Evolutionary conservation across 2,888 invertebrate genomes (phyloP).

Genomic region (Helobdella robusta): DNA sequence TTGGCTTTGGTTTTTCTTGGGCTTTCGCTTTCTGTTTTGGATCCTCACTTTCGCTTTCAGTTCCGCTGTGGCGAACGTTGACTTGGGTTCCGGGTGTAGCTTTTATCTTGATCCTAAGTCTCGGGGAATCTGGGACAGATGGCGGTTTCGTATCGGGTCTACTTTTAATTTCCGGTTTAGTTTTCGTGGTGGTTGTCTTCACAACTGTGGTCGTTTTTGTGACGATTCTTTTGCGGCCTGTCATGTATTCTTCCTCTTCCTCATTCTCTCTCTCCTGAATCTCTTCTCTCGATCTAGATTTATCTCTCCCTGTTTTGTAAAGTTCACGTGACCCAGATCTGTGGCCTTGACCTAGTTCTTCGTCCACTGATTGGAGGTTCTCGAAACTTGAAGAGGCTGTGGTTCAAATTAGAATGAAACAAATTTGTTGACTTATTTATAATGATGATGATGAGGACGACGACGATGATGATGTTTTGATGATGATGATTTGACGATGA

Average conservation of each 20-base stretch:
- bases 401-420: no score
- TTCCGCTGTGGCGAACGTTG: constrained; percentile 17
- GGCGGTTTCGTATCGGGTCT: constrained; percentile 4
- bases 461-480: no score
- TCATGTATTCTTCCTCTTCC: not conserved
- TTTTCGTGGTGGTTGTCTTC: not conserved
- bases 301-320: not conserved
- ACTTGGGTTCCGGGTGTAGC: constrained; percentile 15
- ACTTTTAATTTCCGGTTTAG: not conserved
- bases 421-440: no score
- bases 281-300: not conserved
- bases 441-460: no score
- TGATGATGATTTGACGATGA: no score
- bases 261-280: constrained; percentile 3
- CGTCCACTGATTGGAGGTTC: constrained; percentile 1
- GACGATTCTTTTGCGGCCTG: not conserved
- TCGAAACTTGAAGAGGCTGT: constrained; percentile 17
- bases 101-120: constrained; percentile 15
- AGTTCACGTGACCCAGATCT: no score
- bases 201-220: not conserved
- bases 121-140: constrained; percentile 7
- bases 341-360: constrained; percentile 1
- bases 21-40: not conserved
- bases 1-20: not conserved
- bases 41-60: not conserved